Conservation (phyloP, 2,888 invertebrate species). For the Kuschelorhynchus macadamiae region DNA sequence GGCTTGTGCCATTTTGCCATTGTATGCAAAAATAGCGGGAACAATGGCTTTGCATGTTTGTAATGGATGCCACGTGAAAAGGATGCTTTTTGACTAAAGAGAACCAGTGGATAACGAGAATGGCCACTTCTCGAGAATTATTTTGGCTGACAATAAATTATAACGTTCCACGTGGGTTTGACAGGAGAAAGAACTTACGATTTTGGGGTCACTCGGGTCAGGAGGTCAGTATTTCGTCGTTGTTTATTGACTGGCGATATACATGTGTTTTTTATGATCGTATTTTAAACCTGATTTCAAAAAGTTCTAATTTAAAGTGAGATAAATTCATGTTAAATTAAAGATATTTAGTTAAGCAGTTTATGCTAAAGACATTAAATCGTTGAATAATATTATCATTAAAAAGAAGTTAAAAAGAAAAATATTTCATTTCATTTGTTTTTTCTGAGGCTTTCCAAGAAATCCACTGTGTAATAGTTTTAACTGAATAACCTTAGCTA, state of each 20-base stretch:
- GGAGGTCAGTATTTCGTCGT: slow-evolving; percentile 16
- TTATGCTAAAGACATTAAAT: too few relatives aligned
- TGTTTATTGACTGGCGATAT: slow-evolving; percentile 1
- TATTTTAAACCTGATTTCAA: too few relatives aligned
- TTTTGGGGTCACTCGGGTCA: slow-evolving; percentile 21
- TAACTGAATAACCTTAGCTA: too few relatives aligned
- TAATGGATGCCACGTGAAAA: slow-evolving; percentile 31
- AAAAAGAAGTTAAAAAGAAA: too few relatives aligned
- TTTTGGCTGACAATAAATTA: slow-evolving; percentile 28
- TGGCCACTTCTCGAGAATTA: slow-evolving; percentile 25
- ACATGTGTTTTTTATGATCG: background rate
- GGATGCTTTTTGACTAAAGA: slow-evolving; percentile 27
- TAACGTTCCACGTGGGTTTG: slow-evolving; percentile 19
- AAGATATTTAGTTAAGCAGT: background rate
- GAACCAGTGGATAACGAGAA: slow-evolving; percentile 24
- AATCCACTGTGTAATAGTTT: too few relatives aligned
- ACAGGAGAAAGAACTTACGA: slow-evolving; percentile 20
- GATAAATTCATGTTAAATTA: background rate
- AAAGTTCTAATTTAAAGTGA: too few relatives aligned
- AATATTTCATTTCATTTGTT: too few relatives aligned
- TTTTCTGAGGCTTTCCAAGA: too few relatives aligned
- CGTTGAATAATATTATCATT: too few relatives aligned
- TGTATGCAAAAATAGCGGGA: slow-evolving; percentile 39
- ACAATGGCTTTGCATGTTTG: slow-evolving; percentile 34
- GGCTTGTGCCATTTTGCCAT: slow-evolving; percentile 40